Evolutionary conservation across 1,140 invertebrate genomes (phyloP), one percentile per base, ranked within the genome.

Genomic region (Tetragnatha versicolor): DNA sequence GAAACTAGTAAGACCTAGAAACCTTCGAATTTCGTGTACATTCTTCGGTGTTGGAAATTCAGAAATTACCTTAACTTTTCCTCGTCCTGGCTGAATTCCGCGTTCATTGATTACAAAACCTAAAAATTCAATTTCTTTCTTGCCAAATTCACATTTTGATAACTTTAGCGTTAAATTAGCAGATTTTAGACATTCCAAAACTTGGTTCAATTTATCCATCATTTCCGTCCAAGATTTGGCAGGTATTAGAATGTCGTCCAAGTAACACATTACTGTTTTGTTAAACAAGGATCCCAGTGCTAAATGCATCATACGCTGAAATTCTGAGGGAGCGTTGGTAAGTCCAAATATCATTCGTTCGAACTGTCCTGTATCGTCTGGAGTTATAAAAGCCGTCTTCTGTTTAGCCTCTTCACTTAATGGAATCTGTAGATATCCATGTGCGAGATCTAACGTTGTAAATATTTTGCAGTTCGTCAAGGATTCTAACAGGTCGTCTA

Each of bases 361-460:
- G 68, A 82, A 88, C 77, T 87, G 82, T 65, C 81, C 88, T 29
- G 84, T 83, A 3, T 86, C 86, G 14, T 81, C 81, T 47, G 77
- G 82, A 60, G 84, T 84, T 0, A 82, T 79, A 79, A 89, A 88
- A 1, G 87, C 87, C 3, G 88, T 86, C 72, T 87, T 89, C 5
- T 84, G 81, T 53, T 82, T 84, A 65, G 84, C 83, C 5, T 84
- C 81, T 39, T 82, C 80, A 66, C 83, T 80, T 1, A 87, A 60
- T 4, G 84, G 33, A 80, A 88, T 27, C 81, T 88, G 89, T 80
- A 86, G 84, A 79, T 87, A 90, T 0, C 88, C 89, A 29, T 82
- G 82, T 0, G 81, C 79, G 51, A 89, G 82, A 83, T 89, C 87
- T 1, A 90, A 81, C 0, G 84, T 84, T 1, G 83, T 82, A 73